These are phyloP conservation scores for Pomatorhinus ruficollis DNA, from an alignment of 2,113 vertebrate species.

Conservation along the genomic window DNA sequence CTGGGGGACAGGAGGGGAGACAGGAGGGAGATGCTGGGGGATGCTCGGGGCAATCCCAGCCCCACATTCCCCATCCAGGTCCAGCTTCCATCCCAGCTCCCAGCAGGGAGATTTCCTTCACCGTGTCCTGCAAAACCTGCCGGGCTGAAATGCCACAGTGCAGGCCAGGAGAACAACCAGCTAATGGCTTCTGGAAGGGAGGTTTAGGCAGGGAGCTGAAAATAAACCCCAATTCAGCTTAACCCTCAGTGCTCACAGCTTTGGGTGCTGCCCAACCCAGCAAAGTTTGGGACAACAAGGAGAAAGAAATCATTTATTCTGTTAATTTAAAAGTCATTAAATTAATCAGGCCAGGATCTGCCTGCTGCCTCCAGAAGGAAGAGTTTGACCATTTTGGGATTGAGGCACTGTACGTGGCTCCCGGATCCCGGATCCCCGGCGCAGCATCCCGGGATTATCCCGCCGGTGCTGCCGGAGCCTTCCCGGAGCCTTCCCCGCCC, in stretches of 20 bases:
- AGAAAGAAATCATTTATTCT: rapidly evolving
- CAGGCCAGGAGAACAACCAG: background rate
- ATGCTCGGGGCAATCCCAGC: background rate
- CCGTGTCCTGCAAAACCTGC: background rate
- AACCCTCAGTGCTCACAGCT: background rate
- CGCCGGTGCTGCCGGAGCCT: background rate
- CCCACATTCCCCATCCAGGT: background rate
- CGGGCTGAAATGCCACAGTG: background rate
- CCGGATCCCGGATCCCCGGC: too few relatives aligned
- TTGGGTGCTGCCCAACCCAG: background rate
- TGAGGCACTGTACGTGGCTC: background rate
- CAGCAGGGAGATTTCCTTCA: background rate
- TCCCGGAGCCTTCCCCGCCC: background rate
- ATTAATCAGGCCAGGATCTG: background rate
- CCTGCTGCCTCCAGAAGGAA: background rate
- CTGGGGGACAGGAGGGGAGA: background rate
- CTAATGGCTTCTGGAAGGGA: background rate
- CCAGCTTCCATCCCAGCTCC: background rate
- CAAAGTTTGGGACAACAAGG: rapidly evolving
- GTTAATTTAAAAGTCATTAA: background rate
- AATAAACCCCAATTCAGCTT: rapidly evolving
- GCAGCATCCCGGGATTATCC: background rate
- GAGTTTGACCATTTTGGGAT: rapidly evolving
- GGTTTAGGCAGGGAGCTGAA: background rate
- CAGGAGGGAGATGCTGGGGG: background rate